phyloP scores from a whole-genome alignment of 2,797 vertebrate genomes.

The Knipowitschia caucasica region DNA sequence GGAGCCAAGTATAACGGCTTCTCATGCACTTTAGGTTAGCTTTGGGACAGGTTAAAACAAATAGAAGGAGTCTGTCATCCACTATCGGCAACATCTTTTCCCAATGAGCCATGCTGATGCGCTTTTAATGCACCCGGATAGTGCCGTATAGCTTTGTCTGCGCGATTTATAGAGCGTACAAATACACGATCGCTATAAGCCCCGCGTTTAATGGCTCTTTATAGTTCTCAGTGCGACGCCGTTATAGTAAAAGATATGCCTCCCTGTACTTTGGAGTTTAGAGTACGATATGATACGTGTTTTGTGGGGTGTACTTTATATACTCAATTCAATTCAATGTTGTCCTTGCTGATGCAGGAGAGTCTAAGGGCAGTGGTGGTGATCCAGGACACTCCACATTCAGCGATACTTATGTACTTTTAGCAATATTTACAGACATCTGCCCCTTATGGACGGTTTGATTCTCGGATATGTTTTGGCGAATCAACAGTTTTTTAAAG shows the following conservation, averaged over 20 bases:
- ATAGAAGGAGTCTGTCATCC: background rate
- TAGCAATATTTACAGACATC: too few relatives aligned
- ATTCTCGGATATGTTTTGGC: too few relatives aligned
- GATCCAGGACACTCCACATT: too few relatives aligned
- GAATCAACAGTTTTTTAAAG: too few relatives aligned
- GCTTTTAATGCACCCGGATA: conserved; percentile 1
- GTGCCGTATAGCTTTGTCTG: background rate
- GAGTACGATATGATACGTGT: too few relatives aligned
- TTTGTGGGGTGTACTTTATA: too few relatives aligned
- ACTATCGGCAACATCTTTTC: background rate
- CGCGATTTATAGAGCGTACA: background rate
- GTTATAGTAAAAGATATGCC: background rate
- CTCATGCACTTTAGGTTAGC: background rate
- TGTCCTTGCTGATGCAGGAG: too few relatives aligned
- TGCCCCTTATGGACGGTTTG: too few relatives aligned
- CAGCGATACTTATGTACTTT: too few relatives aligned
- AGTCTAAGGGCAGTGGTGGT: too few relatives aligned
- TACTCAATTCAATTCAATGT: too few relatives aligned
- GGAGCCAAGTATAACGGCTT: background rate
- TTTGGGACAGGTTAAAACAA: background rate
- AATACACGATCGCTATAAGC: background rate
- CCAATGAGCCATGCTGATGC: conserved; percentile 1
- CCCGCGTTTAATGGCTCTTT: background rate
- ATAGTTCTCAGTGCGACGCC: background rate
- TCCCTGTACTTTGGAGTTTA: background rate